Conservation (phyloP, 2,113 vertebrate genomes). For the Naja naja region DNA sequence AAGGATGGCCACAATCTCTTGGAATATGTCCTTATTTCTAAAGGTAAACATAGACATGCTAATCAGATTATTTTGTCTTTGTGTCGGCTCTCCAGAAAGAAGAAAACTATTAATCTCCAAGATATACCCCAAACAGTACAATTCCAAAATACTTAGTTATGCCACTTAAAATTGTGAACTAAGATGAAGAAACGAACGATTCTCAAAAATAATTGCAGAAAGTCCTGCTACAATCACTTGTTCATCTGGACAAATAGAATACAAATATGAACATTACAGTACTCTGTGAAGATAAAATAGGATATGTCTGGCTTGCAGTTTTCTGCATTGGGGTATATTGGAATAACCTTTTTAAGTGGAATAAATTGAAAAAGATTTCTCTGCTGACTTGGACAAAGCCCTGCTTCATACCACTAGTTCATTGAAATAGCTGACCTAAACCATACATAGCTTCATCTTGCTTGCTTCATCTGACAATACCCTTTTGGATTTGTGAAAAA, state of each 20-base stretch:
- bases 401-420: conserved; percentile 40
- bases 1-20: neutral
- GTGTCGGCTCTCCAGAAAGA: neutral
- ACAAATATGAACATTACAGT: neutral
- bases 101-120: neutral
- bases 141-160: neutral
- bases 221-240: neutral
- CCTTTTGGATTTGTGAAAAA: neutral
- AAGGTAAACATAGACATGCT: neutral
- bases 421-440: conserved; percentile 46
- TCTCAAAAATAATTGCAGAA: neutral
- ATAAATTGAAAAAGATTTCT: conserved; percentile 23
- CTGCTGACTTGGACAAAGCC: conserved; percentile 26
- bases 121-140: neutral
- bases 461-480: neutral
- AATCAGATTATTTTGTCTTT: neutral
- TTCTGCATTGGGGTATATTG: neutral
- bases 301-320: neutral
- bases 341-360: neutral
- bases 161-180: neutral
- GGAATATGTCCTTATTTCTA: neutral
- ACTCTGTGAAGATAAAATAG: neutral
- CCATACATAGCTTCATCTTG: neutral
- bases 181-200: neutral
- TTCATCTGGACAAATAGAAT: neutral